A percentile compares a stretch with the other conserved stretches of the same genome.
Conservation (phyloP, 2,888 invertebrate genomes). For the Griposia aprilina region DNA sequence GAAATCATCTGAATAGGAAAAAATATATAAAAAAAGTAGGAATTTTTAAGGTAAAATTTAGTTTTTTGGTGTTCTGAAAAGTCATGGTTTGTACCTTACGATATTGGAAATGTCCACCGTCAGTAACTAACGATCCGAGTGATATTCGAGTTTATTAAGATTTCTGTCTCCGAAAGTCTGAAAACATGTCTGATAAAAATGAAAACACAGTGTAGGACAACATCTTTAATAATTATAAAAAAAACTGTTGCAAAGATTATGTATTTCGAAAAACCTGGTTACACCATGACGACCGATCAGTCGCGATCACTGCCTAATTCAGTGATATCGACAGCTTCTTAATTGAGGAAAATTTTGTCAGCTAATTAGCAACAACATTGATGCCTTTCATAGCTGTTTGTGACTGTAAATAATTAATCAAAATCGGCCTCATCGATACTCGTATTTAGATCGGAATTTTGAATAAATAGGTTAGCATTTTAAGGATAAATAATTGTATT, state of each 20-base stretch:
- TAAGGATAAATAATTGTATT: background rate
- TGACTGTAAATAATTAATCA: slow-evolving; percentile 60
- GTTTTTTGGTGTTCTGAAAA: background rate
- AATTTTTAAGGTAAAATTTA: background rate
- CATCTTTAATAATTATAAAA: background rate
- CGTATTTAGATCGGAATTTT: slow-evolving; percentile 30
- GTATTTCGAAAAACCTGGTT: background rate
- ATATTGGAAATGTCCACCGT: background rate
- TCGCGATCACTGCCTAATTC: slow-evolving; percentile 20
- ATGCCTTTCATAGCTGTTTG: slow-evolving; percentile 49
- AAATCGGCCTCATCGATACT: slow-evolving; percentile 37
- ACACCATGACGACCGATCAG: slow-evolving; percentile 42
- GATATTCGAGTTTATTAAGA: background rate
- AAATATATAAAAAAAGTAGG: background rate
- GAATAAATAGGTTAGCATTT: slow-evolving; percentile 6
- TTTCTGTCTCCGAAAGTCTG: background rate
- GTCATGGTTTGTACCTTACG: background rate
- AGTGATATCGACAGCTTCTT: slow-evolving; percentile 39
- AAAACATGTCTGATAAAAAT: background rate
- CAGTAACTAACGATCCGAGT: background rate
- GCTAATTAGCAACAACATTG: slow-evolving; percentile 58
- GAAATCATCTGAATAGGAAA: background rate
- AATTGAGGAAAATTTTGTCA: slow-evolving; percentile 55
- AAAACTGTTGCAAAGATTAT: slow-evolving; percentile 12
- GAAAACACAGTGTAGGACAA: background rate